Evolutionary conservation across 2,113 vertebrate species (phyloP).

Genomic region (Tyto alba): DNA sequence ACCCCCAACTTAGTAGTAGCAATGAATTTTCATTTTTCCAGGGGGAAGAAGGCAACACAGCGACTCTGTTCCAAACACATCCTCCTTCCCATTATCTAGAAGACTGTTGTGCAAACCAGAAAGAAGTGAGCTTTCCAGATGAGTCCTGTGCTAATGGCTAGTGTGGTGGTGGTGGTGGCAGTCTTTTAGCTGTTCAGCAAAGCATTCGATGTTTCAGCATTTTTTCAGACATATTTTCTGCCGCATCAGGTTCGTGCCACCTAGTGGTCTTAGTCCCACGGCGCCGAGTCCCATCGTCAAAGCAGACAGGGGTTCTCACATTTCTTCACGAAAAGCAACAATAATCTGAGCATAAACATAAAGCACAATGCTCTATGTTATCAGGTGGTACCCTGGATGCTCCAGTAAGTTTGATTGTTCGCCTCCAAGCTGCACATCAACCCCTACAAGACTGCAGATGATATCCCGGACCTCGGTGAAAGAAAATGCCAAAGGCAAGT

Average conservation of each 20-base stretch:
- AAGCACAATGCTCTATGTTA: neutral
- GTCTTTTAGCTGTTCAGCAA: neutral
- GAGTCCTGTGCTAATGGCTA: neutral
- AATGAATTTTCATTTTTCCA: neutral
- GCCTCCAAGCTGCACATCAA: neutral
- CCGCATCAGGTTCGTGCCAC: constrained; percentile 71
- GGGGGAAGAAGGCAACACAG: neutral
- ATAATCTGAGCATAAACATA: neutral
- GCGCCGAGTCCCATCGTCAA: neutral
- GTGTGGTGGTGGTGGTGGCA: neutral
- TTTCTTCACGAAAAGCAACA: neutral
- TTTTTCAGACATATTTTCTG: neutral
- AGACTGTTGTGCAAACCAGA: neutral
- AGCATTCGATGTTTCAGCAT: neutral
- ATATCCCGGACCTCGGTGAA: neutral
- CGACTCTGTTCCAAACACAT: neutral
- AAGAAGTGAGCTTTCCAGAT: neutral
- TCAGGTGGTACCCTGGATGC: neutral
- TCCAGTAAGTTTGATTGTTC: neutral
- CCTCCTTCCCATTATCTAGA: neutral
- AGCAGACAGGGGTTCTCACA: neutral
- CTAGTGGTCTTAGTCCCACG: constrained; percentile 62
- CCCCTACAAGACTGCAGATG: neutral
- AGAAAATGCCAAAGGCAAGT: neutral
- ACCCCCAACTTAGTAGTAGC: neutral